Percentiles rank a stretch among this genome's conserved stretches.
Conservation (phyloP, 2,113 vertebrate genomes). For the Corythornis cristatus region DNA sequence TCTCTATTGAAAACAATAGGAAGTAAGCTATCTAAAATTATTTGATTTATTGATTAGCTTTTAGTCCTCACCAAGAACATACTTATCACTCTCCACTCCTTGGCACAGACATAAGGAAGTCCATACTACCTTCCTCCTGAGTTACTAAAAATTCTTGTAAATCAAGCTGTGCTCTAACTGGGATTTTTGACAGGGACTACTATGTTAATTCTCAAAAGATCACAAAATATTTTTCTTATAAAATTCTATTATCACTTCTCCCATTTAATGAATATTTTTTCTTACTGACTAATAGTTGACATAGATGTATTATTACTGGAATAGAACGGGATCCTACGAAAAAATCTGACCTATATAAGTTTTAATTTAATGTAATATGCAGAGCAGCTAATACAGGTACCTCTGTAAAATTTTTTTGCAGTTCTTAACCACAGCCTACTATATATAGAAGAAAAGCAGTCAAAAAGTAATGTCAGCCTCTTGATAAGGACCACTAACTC, state of each 20-base stretch:
- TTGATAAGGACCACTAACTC: neutral
- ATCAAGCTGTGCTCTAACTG: neutral
- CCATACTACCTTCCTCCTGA: neutral
- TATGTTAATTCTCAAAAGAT: neutral
- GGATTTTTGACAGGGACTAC: neutral
- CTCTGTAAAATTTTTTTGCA: conserved; percentile 7
- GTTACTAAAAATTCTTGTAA: neutral
- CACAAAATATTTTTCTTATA: neutral
- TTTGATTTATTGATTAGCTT: neutral
- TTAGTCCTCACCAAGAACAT: neutral
- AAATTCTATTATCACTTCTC: neutral
- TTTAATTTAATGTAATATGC: neutral
- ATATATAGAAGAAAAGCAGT: conserved; percentile 45
- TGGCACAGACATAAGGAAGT: neutral
- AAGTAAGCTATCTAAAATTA: neutral
- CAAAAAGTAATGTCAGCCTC: conserved; percentile 20
- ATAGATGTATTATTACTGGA: neutral
- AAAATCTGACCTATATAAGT: neutral
- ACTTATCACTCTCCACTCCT: neutral
- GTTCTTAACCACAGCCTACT: conserved; percentile 67
- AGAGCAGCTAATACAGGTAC: conserved; percentile 10
- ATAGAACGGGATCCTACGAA: neutral
- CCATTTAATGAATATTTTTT: neutral
- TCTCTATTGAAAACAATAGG: neutral
- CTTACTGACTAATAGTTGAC: neutral